Evolutionary conservation across 2,113 vertebrate species (phyloP).

Genomic region (Aptenodytes patagonicus): DNA sequence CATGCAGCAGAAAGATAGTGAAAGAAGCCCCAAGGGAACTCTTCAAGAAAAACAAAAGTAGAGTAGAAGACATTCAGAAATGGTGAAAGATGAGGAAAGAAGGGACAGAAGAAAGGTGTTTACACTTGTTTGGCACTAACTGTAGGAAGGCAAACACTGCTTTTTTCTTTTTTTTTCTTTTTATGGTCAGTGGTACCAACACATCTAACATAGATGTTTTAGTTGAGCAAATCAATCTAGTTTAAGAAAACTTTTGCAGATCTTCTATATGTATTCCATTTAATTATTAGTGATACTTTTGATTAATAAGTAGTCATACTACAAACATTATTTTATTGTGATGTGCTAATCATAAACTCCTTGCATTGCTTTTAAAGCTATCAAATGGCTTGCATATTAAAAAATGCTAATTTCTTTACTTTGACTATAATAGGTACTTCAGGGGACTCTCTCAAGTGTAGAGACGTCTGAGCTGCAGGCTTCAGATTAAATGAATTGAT

Average conservation of each 20-base stretch:
- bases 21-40: neutral
- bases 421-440: neutral
- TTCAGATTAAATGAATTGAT: neutral
- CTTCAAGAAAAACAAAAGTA: neutral
- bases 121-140: neutral
- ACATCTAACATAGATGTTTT: neutral
- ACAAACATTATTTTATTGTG: neutral
- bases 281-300: neutral
- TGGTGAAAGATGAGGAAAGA: neutral
- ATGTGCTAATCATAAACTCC: neutral
- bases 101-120: neutral
- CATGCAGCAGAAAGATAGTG: neutral
- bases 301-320: neutral
- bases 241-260: neutral
- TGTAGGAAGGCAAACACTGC: neutral
- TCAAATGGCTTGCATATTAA: neutral
- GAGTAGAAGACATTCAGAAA: neutral
- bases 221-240: neutral
- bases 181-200: neutral
- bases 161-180: neutral
- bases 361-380: neutral
- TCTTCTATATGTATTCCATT: neutral
- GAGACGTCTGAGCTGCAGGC: neutral
- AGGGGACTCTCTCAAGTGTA: neutral
- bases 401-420: neutral